Conservation (phyloP, 1,140 invertebrate species). For the Drosophila lini region DNA sequence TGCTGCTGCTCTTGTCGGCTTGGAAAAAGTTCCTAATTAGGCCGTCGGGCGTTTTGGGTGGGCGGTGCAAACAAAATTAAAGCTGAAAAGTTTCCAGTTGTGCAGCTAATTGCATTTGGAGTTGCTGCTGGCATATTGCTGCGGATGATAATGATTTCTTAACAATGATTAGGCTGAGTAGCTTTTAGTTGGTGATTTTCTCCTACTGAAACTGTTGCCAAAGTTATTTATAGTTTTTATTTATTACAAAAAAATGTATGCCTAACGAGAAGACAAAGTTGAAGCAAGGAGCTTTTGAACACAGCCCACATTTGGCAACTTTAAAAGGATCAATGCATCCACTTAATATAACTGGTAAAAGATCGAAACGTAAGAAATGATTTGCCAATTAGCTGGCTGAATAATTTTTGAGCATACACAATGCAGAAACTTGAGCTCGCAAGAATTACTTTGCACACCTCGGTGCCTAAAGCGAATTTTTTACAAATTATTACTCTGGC, state of each 20-base stretch:
- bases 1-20: not conserved
- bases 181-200: slow-evolving; percentile 42
- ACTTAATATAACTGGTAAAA: not conserved
- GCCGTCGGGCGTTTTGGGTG: slow-evolving; percentile 34
- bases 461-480: slow-evolving; percentile 17
- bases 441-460: slow-evolving; percentile 13
- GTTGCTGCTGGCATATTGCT: slow-evolving; percentile 35
- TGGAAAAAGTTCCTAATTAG: slow-evolving; percentile 73
- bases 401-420: not conserved
- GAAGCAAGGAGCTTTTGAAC: not conserved
- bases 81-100: slow-evolving; percentile 56
- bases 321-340: not conserved
- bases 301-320: not conserved
- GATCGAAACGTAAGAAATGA: not conserved
- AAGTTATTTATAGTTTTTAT: slow-evolving; percentile 15
- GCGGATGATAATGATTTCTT: slow-evolving; percentile 42
- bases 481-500: slow-evolving; percentile 8
- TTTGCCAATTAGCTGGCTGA: slow-evolving; percentile 5
- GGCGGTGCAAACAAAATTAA: slow-evolving; percentile 22
- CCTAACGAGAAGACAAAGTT: not conserved
- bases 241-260: slow-evolving; percentile 23
- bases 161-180: slow-evolving; percentile 57
- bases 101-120: slow-evolving; percentile 68
- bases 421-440: not conserved
- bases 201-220: slow-evolving; percentile 9